Conservation (phyloP, 2,113 vertebrate species). For the Ceratotherium simum region DNA sequence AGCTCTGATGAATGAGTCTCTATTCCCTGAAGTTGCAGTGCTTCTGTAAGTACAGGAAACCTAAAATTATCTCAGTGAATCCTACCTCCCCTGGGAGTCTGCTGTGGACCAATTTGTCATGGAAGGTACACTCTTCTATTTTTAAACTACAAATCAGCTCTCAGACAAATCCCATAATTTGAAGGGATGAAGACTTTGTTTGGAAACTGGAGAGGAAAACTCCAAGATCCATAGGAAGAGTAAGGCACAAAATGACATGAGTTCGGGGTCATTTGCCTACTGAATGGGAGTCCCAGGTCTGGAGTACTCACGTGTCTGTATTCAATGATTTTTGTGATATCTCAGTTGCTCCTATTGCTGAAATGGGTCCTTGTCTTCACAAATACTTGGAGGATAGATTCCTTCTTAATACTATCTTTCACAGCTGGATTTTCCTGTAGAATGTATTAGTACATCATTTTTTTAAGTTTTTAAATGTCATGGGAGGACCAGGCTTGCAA, state of each 20-base stretch:
- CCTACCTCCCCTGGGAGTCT: not conserved
- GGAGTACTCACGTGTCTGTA: not conserved
- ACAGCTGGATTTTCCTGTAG: not conserved
- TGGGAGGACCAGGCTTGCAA: not conserved
- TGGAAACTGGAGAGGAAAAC: slow-evolving; percentile 1
- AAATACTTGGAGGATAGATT: not conserved
- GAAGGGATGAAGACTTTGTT: slow-evolving; percentile 1
- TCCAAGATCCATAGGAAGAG: not conserved
- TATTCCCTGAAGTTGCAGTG: not conserved
- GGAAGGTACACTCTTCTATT: not conserved
- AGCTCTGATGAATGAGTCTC: not conserved
- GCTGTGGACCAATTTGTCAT: not conserved
- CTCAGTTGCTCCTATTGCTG: not conserved
- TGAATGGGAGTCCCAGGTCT: not conserved
- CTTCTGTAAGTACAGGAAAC: slow-evolving; percentile 42
- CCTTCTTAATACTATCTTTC: not conserved
- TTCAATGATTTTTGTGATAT: not conserved
- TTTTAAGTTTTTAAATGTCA: not conserved
- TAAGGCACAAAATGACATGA: not conserved
- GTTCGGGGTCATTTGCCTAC: not conserved
- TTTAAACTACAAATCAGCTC: slow-evolving; percentile 42
- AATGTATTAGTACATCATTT: not conserved
- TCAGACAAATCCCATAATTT: not conserved
- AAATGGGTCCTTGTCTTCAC: not conserved
- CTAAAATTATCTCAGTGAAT: slow-evolving; percentile 18